A percentile compares a stretch with the other conserved stretches of the same genome.
Evolutionary conservation across 2,113 vertebrate species (phyloP).

Genomic region (Dasyurus viverrinus): DNA sequence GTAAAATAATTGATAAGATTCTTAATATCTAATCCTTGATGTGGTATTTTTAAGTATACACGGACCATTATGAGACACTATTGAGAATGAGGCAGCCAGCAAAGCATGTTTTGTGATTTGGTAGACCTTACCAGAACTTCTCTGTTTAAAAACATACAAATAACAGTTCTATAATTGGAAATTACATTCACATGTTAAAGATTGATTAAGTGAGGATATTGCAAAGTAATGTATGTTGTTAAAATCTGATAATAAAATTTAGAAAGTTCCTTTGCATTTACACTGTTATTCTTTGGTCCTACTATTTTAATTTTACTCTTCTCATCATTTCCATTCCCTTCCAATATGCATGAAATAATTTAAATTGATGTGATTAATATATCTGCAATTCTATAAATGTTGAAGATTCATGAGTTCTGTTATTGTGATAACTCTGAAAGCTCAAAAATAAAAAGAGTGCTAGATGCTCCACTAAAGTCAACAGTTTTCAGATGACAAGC

Average conservation of each 20-base stretch:
- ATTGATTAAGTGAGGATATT: background rate
- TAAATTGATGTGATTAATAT: constrained; percentile 64
- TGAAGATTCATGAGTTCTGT: constrained; percentile 12
- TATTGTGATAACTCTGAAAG: constrained; percentile 36
- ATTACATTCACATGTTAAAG: background rate
- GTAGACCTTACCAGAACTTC: background rate
- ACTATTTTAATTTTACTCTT: constrained; percentile 47
- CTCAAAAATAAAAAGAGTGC: constrained; percentile 56
- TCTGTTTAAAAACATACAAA: background rate
- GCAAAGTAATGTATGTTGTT: background rate
- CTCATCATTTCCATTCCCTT: constrained; percentile 57
- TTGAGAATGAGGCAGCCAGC: background rate
- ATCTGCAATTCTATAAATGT: constrained; percentile 57
- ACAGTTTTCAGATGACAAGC: constrained; percentile 59
- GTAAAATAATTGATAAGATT: background rate
- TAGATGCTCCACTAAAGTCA: constrained; percentile 57
- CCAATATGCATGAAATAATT: constrained; percentile 65
- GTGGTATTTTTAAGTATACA: background rate
- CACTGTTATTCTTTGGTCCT: constrained; percentile 58
- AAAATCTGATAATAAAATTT: constrained; percentile 42
- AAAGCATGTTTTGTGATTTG: background rate
- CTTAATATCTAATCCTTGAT: background rate
- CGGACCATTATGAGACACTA: background rate
- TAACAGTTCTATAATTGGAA: background rate
- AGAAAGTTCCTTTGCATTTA: constrained; percentile 61